Conservation (phyloP, 2,888 invertebrate species). For the Aleiodes testaceus region DNA sequence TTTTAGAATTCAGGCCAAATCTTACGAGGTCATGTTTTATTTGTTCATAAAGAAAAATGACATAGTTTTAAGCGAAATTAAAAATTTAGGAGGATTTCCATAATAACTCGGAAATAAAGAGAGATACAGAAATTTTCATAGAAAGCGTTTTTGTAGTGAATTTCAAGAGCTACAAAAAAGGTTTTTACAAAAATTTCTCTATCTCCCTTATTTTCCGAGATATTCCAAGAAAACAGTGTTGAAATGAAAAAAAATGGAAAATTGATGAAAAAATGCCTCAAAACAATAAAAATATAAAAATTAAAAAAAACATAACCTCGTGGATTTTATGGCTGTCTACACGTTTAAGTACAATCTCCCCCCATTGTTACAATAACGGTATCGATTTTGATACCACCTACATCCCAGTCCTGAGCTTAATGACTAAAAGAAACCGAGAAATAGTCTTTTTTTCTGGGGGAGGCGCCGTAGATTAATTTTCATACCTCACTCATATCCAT, state of each 20-base stretch:
- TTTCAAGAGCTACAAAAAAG: not conserved
- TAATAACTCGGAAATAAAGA: too few relatives aligned
- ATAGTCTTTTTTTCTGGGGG: slow-evolving; percentile 36
- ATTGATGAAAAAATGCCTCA: not conserved
- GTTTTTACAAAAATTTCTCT: not conserved
- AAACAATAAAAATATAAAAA: too few relatives aligned
- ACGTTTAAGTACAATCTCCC: not conserved
- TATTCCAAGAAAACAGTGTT: not conserved
- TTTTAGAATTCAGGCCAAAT: slow-evolving; percentile 27
- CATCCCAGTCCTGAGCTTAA: slow-evolving; percentile 16
- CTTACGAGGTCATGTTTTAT: slow-evolving; percentile 39
- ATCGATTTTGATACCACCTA: slow-evolving; percentile 16
- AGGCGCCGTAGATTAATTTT: slow-evolving; percentile 55
- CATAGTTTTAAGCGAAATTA: too few relatives aligned
- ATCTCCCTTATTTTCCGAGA: not conserved
- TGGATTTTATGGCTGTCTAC: not conserved
- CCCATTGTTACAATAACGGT: not conserved
- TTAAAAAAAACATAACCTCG: not conserved
- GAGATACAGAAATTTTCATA: not conserved
- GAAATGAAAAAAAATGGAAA: not conserved
- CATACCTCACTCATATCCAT: slow-evolving; percentile 86
- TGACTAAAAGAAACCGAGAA: not conserved
- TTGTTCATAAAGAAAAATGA: slow-evolving; percentile 22
- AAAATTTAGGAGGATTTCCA: not conserved
- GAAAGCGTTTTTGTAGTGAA: not conserved